Base-by-base conservation (phyloP, 2,113 vertebrate species). In the Grantiella picta region DNA sequence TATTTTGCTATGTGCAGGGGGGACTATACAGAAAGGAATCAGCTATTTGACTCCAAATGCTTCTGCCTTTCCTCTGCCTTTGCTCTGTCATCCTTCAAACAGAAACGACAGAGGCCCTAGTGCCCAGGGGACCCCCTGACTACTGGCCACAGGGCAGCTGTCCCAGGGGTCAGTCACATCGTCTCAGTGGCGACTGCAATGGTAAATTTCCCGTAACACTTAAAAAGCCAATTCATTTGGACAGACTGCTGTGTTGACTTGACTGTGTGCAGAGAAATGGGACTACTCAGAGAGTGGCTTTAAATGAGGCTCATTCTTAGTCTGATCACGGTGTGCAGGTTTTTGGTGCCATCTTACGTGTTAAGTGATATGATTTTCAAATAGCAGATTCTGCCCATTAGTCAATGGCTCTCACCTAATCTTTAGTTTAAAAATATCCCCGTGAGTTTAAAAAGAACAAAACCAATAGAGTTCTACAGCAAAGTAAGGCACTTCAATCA, bases 291-390 rank as follows among this genome's bases (percentile, higher is more conserved):
- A 88, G 38, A 78, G 66, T 19, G 60, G 64, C 71, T 90, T 86
- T 90, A 88, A 95, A 93, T 60, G 60, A 90, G 44, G 31, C 45
- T 94, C 85, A 93, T 96, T 96, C 82, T 81, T 45, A 95, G 72
- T 94, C 93, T 75, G 85, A 90, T 93, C 94, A 94, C 20, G 7
- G 60, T 19, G 12, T 49, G 72, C 79, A 38, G 65, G 86, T 96
- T 96, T 95, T 88, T 83, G 82, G 88, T 93, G 79, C 86, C 88
- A 93, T 94, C 92, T 94, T 93, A 90, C 60, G 78, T 96, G 94
- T 96, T 92, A 93, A 92, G 90, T 81, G 71, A 96, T 93, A 94
- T 3, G 68, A 82, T 96, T 96, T 93, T 93, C 92, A 96, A 80
- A 95, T 35, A 81, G 87, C 87, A 66, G 90, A 92, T 88, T 92